Conservation (phyloP, 2,113 vertebrate species). For the Bombycilla garrulus region DNA sequence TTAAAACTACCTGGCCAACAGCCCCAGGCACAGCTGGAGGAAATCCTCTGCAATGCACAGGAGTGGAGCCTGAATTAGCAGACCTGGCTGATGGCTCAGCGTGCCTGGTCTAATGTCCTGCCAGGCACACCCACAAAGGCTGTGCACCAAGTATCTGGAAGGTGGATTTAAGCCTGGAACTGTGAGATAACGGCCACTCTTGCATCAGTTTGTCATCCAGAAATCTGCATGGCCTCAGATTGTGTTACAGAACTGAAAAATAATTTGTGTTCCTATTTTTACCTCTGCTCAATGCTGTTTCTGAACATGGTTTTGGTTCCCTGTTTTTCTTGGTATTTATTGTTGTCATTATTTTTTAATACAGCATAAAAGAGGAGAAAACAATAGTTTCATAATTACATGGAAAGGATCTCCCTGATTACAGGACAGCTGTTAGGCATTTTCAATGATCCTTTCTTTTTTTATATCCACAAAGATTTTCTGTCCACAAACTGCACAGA, state of each 20-base stretch:
- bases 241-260: background rate
- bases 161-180: background rate
- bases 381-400: background rate
- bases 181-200: background rate
- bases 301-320: background rate
- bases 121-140: background rate
- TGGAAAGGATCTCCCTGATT: constrained; percentile 75
- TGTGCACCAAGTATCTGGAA: background rate
- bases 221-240: background rate
- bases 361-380: background rate
- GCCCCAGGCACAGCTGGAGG: background rate
- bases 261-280: background rate
- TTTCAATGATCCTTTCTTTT: constrained; percentile 78
- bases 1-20: background rate
- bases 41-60: background rate
- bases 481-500: constrained; percentile 74
- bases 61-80: background rate
- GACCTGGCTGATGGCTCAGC: background rate
- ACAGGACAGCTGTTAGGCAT: constrained; percentile 83
- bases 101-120: background rate
- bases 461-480: constrained; percentile 76
- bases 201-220: background rate
- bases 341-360: background rate
- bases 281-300: background rate
- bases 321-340: background rate